Conservation (phyloP, 2,888 invertebrate genomes). For the Eutolmus rufibarbis region DNA sequence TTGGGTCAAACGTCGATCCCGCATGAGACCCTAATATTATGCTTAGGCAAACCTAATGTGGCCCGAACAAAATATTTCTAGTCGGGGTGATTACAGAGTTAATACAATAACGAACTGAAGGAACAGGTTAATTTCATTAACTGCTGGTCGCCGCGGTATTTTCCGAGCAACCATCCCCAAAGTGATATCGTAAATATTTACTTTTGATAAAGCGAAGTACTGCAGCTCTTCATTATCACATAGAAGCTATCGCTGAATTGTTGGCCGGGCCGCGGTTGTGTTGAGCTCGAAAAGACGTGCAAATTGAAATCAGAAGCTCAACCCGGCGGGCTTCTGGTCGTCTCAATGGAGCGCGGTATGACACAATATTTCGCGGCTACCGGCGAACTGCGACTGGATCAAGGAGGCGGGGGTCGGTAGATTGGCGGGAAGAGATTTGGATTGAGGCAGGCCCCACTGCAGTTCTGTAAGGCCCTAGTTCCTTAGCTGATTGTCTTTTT, state of each 20-base stretch:
- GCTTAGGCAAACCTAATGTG: too few species aligned
- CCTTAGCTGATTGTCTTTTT: not conserved
- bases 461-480: not conserved
- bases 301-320: not conserved
- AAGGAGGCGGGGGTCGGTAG: not conserved
- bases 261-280: not conserved
- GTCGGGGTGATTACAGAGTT: too few species aligned
- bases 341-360: not conserved
- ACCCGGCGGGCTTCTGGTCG: not conserved
- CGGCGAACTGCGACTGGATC: not conserved
- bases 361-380: not conserved
- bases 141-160: not conserved
- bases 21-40: too few species aligned
- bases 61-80: too few species aligned
- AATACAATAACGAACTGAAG: not conserved
- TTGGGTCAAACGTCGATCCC: too few species aligned
- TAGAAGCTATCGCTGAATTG: not conserved
- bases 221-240: not conserved
- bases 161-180: not conserved
- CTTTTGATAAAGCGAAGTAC: not conserved
- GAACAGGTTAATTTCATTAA: not conserved
- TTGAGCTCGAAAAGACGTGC: not conserved
- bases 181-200: constrained; percentile 25
- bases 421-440: not conserved
- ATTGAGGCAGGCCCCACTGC: not conserved